A percentile compares a stretch with the other conserved stretches of the same genome.
phyloP scores from a whole-genome alignment of 2,113 vertebrate species.

The Struthio camelus region DNA sequence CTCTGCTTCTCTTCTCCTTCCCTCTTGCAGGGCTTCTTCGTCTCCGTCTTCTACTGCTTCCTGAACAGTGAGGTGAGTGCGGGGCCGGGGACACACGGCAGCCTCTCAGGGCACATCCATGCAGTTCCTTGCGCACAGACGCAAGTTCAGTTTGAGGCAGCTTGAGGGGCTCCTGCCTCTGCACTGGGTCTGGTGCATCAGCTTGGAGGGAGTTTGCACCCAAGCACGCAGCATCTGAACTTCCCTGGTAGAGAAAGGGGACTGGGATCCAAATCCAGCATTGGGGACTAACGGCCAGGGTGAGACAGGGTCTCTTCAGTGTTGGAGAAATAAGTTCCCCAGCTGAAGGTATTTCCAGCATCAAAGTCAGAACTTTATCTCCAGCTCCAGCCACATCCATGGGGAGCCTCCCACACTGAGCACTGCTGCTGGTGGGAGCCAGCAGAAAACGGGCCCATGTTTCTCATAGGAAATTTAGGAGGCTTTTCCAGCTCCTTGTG shows the following conservation, averaged over 20 bases:
- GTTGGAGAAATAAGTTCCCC: background rate
- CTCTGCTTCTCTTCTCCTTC: conserved; percentile 27
- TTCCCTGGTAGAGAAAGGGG: background rate
- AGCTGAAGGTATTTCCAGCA: background rate
- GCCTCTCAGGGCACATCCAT: background rate
- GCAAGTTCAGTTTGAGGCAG: rapidly evolving
- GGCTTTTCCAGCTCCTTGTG: background rate
- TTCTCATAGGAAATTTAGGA: background rate
- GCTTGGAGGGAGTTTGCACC: background rate
- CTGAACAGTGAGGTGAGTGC: conserved; percentile 90
- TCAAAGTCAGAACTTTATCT: background rate
- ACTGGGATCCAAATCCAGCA: background rate
- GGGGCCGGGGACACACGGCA: background rate
- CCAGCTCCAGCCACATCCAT: background rate
- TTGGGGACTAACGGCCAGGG: no score
- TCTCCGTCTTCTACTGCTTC: conserved; percentile 93
- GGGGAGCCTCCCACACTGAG: background rate
- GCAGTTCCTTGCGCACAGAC: background rate
- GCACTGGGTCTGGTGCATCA: background rate
- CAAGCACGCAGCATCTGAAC: no score
- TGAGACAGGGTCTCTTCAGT: background rate
- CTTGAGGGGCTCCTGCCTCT: background rate
- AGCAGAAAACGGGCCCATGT: background rate
- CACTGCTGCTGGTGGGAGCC: no score
- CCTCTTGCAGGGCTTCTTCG: conserved; percentile 87